Base-by-base conservation (phyloP, 2,113 vertebrate genomes). In the Nannobrachium achirus region DNA sequence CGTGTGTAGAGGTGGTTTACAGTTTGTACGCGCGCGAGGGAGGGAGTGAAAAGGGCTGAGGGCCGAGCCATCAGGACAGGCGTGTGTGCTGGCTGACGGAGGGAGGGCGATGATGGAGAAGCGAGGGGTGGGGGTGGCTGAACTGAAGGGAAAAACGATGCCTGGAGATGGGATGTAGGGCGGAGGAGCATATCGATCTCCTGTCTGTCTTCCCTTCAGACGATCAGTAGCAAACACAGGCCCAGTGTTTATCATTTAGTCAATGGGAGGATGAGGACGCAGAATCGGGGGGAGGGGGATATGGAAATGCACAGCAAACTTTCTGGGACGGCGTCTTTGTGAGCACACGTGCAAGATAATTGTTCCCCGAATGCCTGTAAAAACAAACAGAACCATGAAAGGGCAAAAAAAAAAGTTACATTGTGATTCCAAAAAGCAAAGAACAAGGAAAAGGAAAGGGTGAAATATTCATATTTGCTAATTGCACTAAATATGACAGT, bases 161-260 rank as follows among this genome's bases (percentile, higher is more conserved):
- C 70, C 58, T 77, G 45, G 70, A 84, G 78, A 88, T 78, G 76
- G 81, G 67, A 68, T 39, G 46, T 65, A 73, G 70, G 76, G 75
- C 25, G 56, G 82, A 61, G 66, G 65, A 78, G 76, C 63, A 60
- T 89, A 89, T 90, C 75, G 88, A 89, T 88, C 84, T 69, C 19
- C 72, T 80, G 83, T 85, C 89, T 40, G 55, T 72, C 77, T 82
- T 56, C 64, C 66, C 73, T 78, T 87, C 78, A 79, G 76, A 86
- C 81, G 74, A 85, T 85, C 84, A 73, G 67, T 59, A 74, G 83
- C 78, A 81, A 79, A 87, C 81, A 76, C 79, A 85, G 8, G 78
- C 73, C 75, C 14, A 56, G 70, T 81, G 79, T 88, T 87, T 72
- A 86, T 83, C 80, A 44, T 83, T 69, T 73, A 82, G 78, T 78